Base-by-base conservation (phyloP, 1,140 invertebrate genomes). In the Aphelenchoides besseyi region DNA sequence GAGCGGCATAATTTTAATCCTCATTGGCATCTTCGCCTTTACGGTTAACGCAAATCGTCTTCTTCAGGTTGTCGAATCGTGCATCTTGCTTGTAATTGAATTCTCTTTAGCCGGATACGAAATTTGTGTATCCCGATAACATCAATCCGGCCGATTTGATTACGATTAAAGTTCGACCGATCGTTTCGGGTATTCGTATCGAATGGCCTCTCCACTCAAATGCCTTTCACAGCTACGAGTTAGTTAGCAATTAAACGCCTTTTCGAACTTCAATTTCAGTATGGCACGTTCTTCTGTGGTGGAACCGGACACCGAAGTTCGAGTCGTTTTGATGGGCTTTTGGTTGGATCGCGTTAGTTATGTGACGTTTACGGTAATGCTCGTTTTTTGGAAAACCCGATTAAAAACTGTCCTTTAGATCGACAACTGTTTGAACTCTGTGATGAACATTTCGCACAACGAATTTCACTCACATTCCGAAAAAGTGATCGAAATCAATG, bases 381-480 rank as follows among this genome's bases (percentile, higher is more conserved):
- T 79, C 55, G 82, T 72, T 29, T 41, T 75, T 16, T 66, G 72
- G 37, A 30, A 62, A n/a, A n/a, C n/a, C 48, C 35, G 54, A 18
- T 30, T 35, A 26, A 62, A 70, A 48, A 32, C 35, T 57, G 3
- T 29, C 48, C 16, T 8, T 70, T 2, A 68, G 41, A 37, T 9
- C 2, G 53, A 74, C 48, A 79, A 80, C 30, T 79, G 77, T 62
- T 37, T 69, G 0, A 35, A 63, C 33, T 75, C 73, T 32, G 69
- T 82, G 5, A 62, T 73, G 33, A 83, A 81, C 32, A 76, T 81
- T 35, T 70, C 74, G 3, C 71, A 74, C 53, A 72, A 68, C 16
- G 79, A 82, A 57, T 84, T 81, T 70, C 57, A 74, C 30, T 70
- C 59, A 5, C 82, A 84, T 18, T 78, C 81, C 8, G 82, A 81